phyloP scores from a whole-genome alignment of 2,113 vertebrate genomes.

The Gavialis gangeticus region DNA sequence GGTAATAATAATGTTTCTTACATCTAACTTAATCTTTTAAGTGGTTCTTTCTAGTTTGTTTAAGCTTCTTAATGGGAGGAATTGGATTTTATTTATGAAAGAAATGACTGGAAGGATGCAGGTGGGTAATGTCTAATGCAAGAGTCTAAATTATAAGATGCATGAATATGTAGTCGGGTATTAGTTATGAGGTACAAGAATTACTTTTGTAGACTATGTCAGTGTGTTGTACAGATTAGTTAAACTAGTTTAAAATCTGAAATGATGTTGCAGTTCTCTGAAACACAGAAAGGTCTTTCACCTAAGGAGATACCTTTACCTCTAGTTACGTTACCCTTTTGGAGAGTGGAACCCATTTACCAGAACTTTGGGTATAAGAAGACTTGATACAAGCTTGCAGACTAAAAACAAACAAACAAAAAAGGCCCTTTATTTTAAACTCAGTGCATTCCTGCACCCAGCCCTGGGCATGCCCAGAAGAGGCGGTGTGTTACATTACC shows the following conservation, averaged over 20 bases:
- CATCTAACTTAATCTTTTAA: neutral
- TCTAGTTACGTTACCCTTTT: neutral
- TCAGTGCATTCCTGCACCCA: too few species aligned
- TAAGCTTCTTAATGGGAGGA: neutral
- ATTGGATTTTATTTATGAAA: neutral
- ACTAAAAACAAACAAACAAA: too few species aligned
- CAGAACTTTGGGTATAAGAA: neutral
- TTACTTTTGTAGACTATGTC: neutral
- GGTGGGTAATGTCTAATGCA: neutral
- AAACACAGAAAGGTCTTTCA: neutral
- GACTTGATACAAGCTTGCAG: too few species aligned
- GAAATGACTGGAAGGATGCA: neutral
- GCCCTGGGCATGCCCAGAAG: too few species aligned
- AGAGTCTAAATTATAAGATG: neutral
- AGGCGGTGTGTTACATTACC: neutral
- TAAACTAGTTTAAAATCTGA: neutral
- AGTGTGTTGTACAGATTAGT: neutral
- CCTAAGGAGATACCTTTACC: neutral
- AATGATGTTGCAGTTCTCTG: neutral
- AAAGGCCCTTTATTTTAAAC: too few species aligned
- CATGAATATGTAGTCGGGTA: neutral
- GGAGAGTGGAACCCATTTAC: neutral
- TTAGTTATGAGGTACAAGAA: too few species aligned
- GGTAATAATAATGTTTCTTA: constrained; percentile 73
- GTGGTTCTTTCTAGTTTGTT: neutral